A percentile compares a stretch with the other conserved stretches of the same genome.
These are phyloP conservation scores for Sebastes kiyomatsui DNA, from an alignment of 2,797 vertebrate genomes.

Conservation along the genomic window DNA sequence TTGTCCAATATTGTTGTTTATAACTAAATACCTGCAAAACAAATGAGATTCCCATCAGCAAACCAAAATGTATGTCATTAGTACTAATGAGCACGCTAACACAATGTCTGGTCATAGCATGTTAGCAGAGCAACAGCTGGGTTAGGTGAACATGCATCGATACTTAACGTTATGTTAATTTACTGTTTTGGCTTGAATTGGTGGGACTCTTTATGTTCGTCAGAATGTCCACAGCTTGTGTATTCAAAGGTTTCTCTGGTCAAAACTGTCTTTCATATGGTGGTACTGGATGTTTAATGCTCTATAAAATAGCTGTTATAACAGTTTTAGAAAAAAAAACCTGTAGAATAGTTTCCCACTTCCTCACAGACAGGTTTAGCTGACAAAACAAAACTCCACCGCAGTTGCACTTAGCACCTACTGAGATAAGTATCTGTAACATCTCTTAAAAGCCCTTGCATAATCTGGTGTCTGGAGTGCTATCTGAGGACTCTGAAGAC, in stretches of 20 bases:
- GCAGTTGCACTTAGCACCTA: background rate
- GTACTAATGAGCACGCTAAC: background rate
- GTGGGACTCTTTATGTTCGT: background rate
- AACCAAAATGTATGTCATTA: background rate
- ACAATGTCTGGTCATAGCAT: background rate
- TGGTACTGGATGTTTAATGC: background rate
- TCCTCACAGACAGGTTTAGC: background rate
- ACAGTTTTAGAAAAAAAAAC: background rate
- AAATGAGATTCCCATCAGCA: too few species aligned
- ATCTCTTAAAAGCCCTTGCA: background rate
- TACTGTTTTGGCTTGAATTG: background rate
- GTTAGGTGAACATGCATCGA: background rate
- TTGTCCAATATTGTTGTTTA: background rate
- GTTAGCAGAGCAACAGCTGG: background rate
- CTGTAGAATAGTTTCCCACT: background rate
- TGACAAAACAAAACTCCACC: conserved; percentile 14
- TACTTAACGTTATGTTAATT: background rate
- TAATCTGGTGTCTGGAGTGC: background rate
- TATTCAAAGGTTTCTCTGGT: background rate
- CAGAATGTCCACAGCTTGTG: background rate
- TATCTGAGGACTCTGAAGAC: background rate
- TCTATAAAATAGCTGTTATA: background rate
- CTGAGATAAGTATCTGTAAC: conserved; percentile 25
- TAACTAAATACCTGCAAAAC: background rate
- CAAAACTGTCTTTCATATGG: background rate